phyloP scores from a whole-genome alignment of 2,888 invertebrate genomes.

The Nomada lathburiana region DNA sequence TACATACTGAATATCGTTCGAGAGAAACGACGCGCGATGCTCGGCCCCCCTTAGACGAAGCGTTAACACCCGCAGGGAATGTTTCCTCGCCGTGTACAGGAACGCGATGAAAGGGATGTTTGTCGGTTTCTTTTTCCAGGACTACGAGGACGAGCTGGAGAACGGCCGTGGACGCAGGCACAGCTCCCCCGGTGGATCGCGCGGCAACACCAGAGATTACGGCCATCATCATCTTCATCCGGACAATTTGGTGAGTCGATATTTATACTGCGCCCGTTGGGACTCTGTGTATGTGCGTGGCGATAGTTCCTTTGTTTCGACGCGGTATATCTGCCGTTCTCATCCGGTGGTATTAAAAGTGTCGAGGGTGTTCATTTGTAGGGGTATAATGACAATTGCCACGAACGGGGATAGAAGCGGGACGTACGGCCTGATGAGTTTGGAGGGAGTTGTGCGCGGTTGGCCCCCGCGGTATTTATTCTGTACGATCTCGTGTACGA shows the following conservation, averaged over 20 bases:
- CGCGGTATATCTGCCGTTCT: not conserved
- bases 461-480: no score
- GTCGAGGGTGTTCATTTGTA: not conserved
- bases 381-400: not conserved
- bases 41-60: conserved; percentile 19
- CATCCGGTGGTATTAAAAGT: not conserved
- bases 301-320: conserved; percentile 22
- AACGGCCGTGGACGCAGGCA: conserved; percentile 88
- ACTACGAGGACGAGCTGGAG: conserved; percentile 90
- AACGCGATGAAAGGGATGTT: conserved; percentile 39
- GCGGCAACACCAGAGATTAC: conserved; percentile 87
- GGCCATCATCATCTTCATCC: conserved; percentile 80
- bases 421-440: no score
- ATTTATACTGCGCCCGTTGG: conserved; percentile 2
- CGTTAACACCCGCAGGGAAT: not conserved
- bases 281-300: not conserved
- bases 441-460: not conserved
- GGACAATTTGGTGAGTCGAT: conserved; percentile 83
- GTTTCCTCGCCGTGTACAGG: conserved; percentile 11
- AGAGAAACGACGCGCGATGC: not conserved
- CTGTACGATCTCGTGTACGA: not conserved
- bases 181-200: conserved; percentile 89
- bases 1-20: conserved; percentile 68
- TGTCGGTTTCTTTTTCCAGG: conserved; percentile 84
- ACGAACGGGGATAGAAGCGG: not conserved